Evolutionary conservation across 2,888 invertebrate genomes (phyloP).

Genomic region (Hypena proboscidalis): DNA sequence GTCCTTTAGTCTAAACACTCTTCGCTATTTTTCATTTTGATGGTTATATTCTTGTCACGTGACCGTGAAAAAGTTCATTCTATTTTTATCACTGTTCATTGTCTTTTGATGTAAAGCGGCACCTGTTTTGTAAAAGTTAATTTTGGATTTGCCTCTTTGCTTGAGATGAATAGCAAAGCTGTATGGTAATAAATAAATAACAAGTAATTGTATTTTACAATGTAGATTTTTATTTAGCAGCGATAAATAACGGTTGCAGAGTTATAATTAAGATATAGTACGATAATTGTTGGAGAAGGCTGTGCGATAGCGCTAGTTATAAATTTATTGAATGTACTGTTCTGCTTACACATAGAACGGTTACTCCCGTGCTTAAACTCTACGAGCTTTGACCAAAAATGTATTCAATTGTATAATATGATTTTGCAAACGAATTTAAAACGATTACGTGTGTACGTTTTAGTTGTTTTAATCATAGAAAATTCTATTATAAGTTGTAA

Average conservation of each 20-base stretch:
- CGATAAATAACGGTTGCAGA: constrained; percentile 29
- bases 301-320: too few species aligned
- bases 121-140: constrained; percentile 57
- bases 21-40: constrained; percentile 84
- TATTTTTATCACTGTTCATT: constrained; percentile 61
- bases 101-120: constrained; percentile 46
- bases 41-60: constrained; percentile 63
- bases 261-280: constrained; percentile 43
- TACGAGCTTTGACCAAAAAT: too few species aligned
- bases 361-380: too few species aligned
- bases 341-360: too few species aligned
- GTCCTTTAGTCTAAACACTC: constrained; percentile 77
- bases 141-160: constrained; percentile 49
- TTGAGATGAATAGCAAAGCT: constrained; percentile 34
- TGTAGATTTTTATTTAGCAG: constrained; percentile 13
- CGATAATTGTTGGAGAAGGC: constrained; percentile 37
- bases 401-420: too few species aligned
- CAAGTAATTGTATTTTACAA: too few species aligned
- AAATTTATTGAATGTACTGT: too few species aligned
- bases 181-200: constrained; percentile 23
- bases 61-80: constrained; percentile 63
- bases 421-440: too few species aligned
- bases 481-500: too few species aligned
- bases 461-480: too few species aligned
- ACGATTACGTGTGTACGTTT: too few species aligned